Conservation (phyloP, 2,113 vertebrate species). For the Penelope pileata region DNA sequence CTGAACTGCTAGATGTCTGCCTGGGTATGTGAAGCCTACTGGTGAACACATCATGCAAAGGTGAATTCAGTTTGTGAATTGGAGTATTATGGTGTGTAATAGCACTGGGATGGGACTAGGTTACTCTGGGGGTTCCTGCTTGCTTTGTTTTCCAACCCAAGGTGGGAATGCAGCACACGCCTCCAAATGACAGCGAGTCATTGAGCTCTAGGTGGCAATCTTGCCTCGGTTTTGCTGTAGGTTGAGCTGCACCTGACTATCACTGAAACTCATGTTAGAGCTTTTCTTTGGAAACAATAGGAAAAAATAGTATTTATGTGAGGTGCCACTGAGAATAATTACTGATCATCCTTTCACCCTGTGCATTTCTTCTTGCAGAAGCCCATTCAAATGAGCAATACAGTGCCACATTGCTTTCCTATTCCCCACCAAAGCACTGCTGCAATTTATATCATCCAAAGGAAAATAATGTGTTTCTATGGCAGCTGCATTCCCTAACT, state of each 20-base stretch:
- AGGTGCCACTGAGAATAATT: neutral
- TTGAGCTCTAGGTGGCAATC: neutral
- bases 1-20: neutral
- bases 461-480: neutral
- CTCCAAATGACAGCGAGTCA: neutral
- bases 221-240: neutral
- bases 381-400: neutral
- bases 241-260: neutral
- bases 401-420: neutral
- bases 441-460: neutral
- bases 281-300: neutral
- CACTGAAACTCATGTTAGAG: neutral
- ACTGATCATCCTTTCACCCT: neutral
- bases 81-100: neutral
- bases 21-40: neutral
- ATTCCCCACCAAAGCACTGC: neutral
- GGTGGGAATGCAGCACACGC: neutral
- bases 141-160: neutral
- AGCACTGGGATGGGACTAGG: neutral
- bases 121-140: neutral
- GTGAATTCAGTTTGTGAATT: neutral
- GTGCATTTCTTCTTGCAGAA: neutral
- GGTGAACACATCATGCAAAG: neutral
- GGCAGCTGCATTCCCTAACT: neutral
- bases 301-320: neutral